Evolutionary conservation across 1,140 invertebrate species (phyloP), one percentile per base, ranked within the genome.

Genomic region (Pseudomyrmex gracilis): DNA sequence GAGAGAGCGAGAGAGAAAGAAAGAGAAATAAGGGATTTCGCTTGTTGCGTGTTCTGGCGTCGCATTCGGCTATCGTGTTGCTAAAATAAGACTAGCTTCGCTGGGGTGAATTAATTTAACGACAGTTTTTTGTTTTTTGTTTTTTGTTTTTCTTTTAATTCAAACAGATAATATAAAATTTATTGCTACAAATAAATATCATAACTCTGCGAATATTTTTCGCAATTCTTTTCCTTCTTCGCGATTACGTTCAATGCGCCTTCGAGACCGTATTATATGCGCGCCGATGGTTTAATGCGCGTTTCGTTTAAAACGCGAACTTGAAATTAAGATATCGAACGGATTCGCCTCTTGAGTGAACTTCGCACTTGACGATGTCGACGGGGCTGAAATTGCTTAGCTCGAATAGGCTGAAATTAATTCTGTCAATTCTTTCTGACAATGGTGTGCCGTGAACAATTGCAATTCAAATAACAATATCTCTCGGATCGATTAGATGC

Each of bases 311-410:
- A 45, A 71, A 43, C 34, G 53, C 63, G 53, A 82, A 10, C 85
- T 53, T 57, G 61, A 57, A 85, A 88, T 88, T 88, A 88, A 88
- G 84, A 88, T 88, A 85, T 83, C 83, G 58, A 12, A 17, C 60
- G 57, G 76, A 83, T 85, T 74, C 78, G 73, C 68, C 61, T 61
- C 73, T 63, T 87, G 87, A 88, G 73, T 85, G 78, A 63, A 76
- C n/a, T 73, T 80, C 74, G 53, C 76, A 58, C 49, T 60, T 43
- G 45, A 47, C 47, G 22, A 47, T 61, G 47, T 24, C 20, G 82
- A 0, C 57, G 66, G 24, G 20, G 47, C 70, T 64, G 78, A 83
- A 57, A 55, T 15, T 73, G 68, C 68, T 88, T 78, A 77, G 71
- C n/a, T 67, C 15, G 57, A 53, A 85, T 76, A 76, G 60, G 20